phyloP scores from a whole-genome alignment of 35 echinoderm and acorn worm genomes.

The Apostichopus japonicus region DNA sequence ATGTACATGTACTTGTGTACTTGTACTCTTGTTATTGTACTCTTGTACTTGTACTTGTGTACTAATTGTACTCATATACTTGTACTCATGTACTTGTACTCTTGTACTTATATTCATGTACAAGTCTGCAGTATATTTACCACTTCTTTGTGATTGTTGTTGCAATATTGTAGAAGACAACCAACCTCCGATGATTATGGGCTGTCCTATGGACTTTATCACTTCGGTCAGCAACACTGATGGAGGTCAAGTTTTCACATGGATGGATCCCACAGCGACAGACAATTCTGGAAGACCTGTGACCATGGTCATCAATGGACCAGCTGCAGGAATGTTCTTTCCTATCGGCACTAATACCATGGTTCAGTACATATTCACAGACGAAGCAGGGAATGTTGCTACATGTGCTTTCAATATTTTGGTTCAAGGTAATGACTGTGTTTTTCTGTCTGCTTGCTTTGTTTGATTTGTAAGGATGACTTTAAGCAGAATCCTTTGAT shows the following conservation, averaged over 20 bases:
- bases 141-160: not conserved
- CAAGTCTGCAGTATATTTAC: no score
- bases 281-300: constrained; percentile 46
- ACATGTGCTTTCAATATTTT: not conserved
- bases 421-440: not conserved
- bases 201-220: constrained; percentile 19
- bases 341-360: not conserved
- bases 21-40: no score
- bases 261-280: constrained; percentile 12
- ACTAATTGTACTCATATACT: no score
- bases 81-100: no score
- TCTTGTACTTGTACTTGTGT: no score
- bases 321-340: constrained; percentile 11
- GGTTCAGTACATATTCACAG: constrained; percentile 24
- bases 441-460: no score
- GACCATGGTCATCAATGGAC: not conserved
- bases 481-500: no score
- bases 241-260: constrained; percentile 1
- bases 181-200: constrained; percentile 1
- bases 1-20: no score
- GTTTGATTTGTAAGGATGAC: no score
- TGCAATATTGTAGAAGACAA: constrained; percentile 5
- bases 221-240: not conserved
- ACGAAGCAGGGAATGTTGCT: constrained; percentile 24
- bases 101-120: no score